These are phyloP conservation scores for Vulpes ferrilata DNA, from an alignment of 2,113 vertebrate genomes.

Conservation along the genomic window DNA sequence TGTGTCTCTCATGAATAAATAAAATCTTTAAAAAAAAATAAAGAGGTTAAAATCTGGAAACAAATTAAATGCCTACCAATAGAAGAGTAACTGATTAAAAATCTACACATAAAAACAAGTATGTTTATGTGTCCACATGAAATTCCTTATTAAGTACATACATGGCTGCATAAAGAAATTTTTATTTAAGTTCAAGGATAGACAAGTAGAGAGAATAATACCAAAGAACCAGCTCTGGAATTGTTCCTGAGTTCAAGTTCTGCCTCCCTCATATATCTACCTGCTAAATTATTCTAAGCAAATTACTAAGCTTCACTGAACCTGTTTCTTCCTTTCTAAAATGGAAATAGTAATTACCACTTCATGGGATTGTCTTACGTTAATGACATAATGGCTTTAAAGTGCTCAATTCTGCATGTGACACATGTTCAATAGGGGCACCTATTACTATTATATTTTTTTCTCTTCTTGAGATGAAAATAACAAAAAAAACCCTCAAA, in stretches of 20 bases:
- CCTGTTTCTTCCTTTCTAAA: conserved; percentile 25
- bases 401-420: not conserved
- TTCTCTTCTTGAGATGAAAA: not conserved
- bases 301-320: not conserved
- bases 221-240: not conserved
- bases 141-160: not conserved
- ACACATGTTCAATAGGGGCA: not conserved
- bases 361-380: not conserved
- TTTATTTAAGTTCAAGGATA: not conserved
- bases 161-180: not conserved
- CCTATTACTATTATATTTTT: not conserved
- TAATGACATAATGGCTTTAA: not conserved
- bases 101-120: not conserved
- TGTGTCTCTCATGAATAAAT: no score
- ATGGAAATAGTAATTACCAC: not conserved
- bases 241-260: not conserved
- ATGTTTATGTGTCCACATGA: not conserved
- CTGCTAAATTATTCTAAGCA: not conserved
- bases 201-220: not conserved
- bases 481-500: not conserved
- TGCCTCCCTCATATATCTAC: not conserved
- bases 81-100: not conserved
- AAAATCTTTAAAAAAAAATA: no score
- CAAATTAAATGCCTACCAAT: not conserved
- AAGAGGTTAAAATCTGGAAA: conserved; percentile 23